Base-by-base conservation (phyloP, 2,888 invertebrate genomes). In the Bellardia pandia region DNA sequence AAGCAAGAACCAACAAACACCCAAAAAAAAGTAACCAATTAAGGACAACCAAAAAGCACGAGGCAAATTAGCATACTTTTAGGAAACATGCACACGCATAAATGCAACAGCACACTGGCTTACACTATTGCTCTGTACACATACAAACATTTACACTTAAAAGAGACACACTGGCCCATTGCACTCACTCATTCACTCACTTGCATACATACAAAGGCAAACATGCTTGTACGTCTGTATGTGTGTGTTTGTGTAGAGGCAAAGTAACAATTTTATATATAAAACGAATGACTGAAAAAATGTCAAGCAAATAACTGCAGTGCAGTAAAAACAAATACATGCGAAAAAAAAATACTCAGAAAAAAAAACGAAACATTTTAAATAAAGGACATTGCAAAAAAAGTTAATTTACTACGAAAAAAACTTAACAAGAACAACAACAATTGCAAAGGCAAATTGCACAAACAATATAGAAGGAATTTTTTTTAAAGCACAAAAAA, bases 51-150 rank as follows among this genome's bases (percentile, higher is more conserved):
- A 74, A 87, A 85, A 81, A 78, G 72, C 45, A 87, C 76, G 86
- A 84, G 77, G 42, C 75, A 86, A 85, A 86, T 83, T 83, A 86
- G 80, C 86, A 88, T 83, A 84, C 72, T 86, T 82, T 83, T 74
- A 79, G 66, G 68, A 80, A 48, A 80, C 71, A 56, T 75, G 53
- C 16, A 56, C 68, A 75, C 68, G 60, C 60, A 75, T 58, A 58
- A 56, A 33, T 66, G 0, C 16, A 33, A 53, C 37, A 30, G 51
- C 11, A 37, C 69, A 72, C 40, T 75, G 33, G 14, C 13, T 40
- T 16, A 62, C n/a, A 30, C 30, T 16, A 42, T 45, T 45, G 13
- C 11, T 9, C 11, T 4, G 45, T 9, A 45, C 11, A 14, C 2
- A 68, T 7, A 23, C 45, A 3, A 6, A 37, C 37, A 37, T 37